Evolutionary conservation across 2,113 vertebrate genomes (phyloP).

Genomic region (Amphiprion percula): DNA sequence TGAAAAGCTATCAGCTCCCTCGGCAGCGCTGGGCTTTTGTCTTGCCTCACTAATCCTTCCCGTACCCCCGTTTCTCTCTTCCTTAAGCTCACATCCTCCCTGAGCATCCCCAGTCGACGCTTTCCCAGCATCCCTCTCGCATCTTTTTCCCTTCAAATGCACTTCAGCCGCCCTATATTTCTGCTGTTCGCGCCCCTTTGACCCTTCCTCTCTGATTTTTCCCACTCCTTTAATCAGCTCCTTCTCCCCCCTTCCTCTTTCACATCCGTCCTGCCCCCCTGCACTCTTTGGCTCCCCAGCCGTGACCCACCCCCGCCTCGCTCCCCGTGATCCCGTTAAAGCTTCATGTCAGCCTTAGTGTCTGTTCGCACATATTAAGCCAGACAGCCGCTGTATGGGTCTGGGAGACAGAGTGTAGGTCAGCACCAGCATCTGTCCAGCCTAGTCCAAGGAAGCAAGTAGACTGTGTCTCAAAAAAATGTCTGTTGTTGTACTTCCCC

Average conservation of each 20-base stretch:
- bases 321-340: conserved; percentile 70
- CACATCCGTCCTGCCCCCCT: conserved; percentile 49
- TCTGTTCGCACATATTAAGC: conserved; percentile 62
- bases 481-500: no score
- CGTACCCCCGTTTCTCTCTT: conserved; percentile 44
- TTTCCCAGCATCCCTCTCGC: conserved; percentile 38
- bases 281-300: conserved; percentile 33
- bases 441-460: conserved; percentile 4
- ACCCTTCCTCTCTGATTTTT: conserved; percentile 36
- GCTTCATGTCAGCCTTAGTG: conserved; percentile 70
- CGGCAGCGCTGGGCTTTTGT: conserved; percentile 66
- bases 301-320: conserved; percentile 40
- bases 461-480: neutral
- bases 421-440: conserved; percentile 63
- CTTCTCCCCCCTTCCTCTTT: conserved; percentile 26
- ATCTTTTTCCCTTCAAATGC: conserved; percentile 10
- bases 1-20: conserved; percentile 53
- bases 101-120: conserved; percentile 9
- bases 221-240: conserved; percentile 46
- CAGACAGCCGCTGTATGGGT: conserved; percentile 51
- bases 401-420: conserved; percentile 53
- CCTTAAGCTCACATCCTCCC: conserved; percentile 56
- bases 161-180: conserved; percentile 16
- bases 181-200: conserved; percentile 35
- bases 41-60: conserved; percentile 70